phyloP scores from a whole-genome alignment of 2,797 vertebrate genomes.

The Channa striata region DNA sequence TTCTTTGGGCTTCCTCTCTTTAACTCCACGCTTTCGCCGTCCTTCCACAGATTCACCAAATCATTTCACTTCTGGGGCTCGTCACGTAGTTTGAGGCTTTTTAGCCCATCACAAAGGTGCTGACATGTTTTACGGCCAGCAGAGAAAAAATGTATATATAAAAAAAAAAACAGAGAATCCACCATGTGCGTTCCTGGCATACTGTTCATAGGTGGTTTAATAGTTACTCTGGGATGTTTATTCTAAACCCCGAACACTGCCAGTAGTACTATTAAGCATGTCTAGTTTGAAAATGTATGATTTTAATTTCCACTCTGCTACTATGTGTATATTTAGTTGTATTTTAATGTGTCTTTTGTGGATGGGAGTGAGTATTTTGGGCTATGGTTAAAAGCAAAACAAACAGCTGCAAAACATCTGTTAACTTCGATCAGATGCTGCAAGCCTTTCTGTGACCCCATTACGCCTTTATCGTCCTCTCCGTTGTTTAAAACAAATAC shows the following conservation, averaged over 20 bases:
- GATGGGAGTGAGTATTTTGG: slow-evolving; percentile 38
- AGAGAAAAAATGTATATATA: slow-evolving; percentile 60
- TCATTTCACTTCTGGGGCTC: slow-evolving; percentile 35
- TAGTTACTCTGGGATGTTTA: slow-evolving; percentile 69
- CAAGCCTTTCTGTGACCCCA: slow-evolving; percentile 46
- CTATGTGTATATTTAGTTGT: not conserved
- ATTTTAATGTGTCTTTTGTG: not conserved
- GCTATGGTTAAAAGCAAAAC: slow-evolving; percentile 61
- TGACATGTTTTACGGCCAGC: slow-evolving; percentile 75
- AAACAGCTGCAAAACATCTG: slow-evolving; percentile 81
- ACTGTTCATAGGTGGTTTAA: slow-evolving; percentile 67
- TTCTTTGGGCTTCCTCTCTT: slow-evolving; percentile 37
- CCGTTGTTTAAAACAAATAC: slow-evolving; percentile 32
- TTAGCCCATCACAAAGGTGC: slow-evolving; percentile 52
- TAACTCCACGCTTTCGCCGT: slow-evolving; percentile 23
- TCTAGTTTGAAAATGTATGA: slow-evolving; percentile 59
- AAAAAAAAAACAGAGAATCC: slow-evolving; percentile 69
- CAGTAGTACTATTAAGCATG: slow-evolving; percentile 45
- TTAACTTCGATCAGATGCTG: slow-evolving; percentile 69
- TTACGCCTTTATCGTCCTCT: slow-evolving; percentile 30
- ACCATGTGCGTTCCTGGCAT: slow-evolving; percentile 61
- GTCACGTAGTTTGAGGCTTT: slow-evolving; percentile 38
- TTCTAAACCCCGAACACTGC: slow-evolving; percentile 59
- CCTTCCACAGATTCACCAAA: slow-evolving; percentile 50
- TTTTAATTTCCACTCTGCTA: slow-evolving; percentile 53